These are phyloP conservation scores for Plagodis dolabraria DNA, from an alignment of 2,888 invertebrate genomes.

Conservation along the genomic window DNA sequence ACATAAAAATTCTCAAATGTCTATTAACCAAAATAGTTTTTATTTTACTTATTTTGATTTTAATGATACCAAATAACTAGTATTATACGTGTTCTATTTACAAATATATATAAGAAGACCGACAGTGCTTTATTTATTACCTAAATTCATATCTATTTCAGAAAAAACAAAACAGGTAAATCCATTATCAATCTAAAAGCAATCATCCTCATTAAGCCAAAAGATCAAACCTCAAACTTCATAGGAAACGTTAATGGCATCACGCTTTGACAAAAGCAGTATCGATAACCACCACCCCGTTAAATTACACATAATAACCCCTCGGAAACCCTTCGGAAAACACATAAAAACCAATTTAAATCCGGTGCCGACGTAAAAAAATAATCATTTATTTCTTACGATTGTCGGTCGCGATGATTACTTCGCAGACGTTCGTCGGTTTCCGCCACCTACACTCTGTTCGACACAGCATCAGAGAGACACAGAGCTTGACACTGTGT, in stretches of 20 bases:
- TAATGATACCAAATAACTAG: too few relatives aligned
- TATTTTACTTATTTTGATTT: too few relatives aligned
- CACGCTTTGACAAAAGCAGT: constrained; percentile 57
- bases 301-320: constrained; percentile 67
- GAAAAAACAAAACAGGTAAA: constrained; percentile 12
- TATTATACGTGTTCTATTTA: too few relatives aligned
- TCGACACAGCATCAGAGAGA: not conserved
- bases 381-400: constrained; percentile 77
- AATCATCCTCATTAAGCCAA: constrained; percentile 23
- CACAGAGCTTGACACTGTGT: constrained; percentile 15
- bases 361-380: constrained; percentile 46
- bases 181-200: constrained; percentile 12
- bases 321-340: constrained; percentile 58
- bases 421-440: constrained; percentile 51
- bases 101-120: too few relatives aligned
- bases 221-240: constrained; percentile 18
- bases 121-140: not conserved
- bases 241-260: constrained; percentile 42
- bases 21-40: too few relatives aligned
- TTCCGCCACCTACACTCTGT: constrained; percentile 56
- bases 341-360: constrained; percentile 74
- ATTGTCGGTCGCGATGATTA: constrained; percentile 70
- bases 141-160: not conserved
- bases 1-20: too few relatives aligned
- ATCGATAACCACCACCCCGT: constrained; percentile 48